Conservation (phyloP, 2,888 invertebrate species). For the Leptopilina drosophilae region DNA sequence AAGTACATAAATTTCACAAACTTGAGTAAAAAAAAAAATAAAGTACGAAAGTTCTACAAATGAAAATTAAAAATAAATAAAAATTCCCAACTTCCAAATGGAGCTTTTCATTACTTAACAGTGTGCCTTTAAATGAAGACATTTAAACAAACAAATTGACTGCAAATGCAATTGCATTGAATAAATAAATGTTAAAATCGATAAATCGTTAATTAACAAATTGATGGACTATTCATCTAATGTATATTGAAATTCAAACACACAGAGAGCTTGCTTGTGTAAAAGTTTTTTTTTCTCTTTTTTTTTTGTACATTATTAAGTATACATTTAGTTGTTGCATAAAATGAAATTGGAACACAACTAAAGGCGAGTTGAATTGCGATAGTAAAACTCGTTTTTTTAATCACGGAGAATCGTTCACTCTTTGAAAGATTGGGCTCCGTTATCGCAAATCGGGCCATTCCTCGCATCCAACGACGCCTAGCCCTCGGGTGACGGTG, state of each 20-base stretch:
- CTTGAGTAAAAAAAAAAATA: no score
- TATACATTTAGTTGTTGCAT: background rate
- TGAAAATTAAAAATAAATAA: no score
- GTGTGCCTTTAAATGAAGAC: no score
- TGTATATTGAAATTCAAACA: background rate
- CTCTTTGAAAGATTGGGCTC: constrained; percentile 50
- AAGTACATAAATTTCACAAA: no score
- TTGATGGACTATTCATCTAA: background rate
- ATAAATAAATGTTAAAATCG: background rate
- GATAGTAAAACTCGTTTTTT: constrained; percentile 31
- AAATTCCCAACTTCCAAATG: no score
- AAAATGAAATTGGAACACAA: constrained; percentile 15
- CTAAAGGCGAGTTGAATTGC: constrained; percentile 7
- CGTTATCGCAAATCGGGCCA: constrained; percentile 67
- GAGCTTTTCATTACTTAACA: no score
- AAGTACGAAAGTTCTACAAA: no score
- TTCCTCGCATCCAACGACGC: constrained; percentile 62
- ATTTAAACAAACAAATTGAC: no score
- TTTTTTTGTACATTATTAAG: background rate
- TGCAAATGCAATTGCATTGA: no score
- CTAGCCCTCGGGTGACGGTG: constrained; percentile 46
- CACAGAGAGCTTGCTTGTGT: no score
- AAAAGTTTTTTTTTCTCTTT: background rate
- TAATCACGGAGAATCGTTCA: constrained; percentile 17
- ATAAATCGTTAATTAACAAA: constrained; percentile 3